Conservation (phyloP, 2,888 invertebrate genomes). For the Trypoxylon attenuatum region DNA sequence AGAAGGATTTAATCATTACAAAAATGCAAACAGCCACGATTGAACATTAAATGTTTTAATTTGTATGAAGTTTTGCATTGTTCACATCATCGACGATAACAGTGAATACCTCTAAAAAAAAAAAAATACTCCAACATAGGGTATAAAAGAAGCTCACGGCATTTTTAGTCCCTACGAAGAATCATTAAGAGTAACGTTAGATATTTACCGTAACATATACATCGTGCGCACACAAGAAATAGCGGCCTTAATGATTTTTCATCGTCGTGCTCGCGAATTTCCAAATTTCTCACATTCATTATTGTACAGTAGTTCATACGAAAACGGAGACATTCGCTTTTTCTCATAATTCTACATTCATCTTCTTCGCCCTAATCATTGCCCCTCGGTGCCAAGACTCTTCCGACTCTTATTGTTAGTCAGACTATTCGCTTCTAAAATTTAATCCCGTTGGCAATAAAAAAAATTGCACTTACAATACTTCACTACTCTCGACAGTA, state of each 20-base stretch:
- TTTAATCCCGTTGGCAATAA: no score
- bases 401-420: conserved; percentile 45
- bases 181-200: neutral
- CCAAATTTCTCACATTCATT: conserved; percentile 29
- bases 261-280: conserved; percentile 37
- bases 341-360: conserved; percentile 36
- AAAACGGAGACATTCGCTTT: conserved; percentile 14
- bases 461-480: no score
- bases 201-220: conserved; percentile 11
- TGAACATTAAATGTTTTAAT: no score
- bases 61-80: no score
- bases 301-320: conserved; percentile 32
- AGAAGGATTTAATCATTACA: no score
- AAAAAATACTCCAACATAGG: no score
- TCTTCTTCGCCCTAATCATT: conserved; percentile 30
- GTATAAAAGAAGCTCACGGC: neutral
- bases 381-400: conserved; percentile 39
- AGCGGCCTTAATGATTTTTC: conserved; percentile 54
- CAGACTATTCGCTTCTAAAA: no score
- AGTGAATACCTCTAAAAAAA: no score
- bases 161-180: neutral
- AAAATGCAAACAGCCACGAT: no score
- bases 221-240: conserved; percentile 53
- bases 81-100: no score
- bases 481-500: no score